Evolutionary conservation across 2,888 invertebrate species (phyloP).

Genomic region (Platycnemis pennipes): DNA sequence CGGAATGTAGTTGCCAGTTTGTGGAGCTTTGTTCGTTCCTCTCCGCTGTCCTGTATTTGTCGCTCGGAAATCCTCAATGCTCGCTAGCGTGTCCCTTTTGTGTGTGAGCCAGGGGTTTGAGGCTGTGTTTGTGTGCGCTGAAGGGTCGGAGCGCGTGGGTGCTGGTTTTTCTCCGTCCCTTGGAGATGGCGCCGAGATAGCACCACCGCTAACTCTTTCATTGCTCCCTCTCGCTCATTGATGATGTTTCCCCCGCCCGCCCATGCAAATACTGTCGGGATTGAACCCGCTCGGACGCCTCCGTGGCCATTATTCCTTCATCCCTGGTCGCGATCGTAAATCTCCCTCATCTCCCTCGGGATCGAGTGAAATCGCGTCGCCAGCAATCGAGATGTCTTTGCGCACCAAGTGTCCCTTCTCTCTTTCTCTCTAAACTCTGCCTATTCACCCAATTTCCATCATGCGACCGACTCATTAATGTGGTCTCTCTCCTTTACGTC

Average conservation of each 20-base stretch:
- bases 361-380: not conserved
- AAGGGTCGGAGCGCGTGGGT: not conserved
- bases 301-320: not conserved
- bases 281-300: not conserved
- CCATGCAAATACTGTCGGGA: too few species aligned
- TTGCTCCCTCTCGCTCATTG: not conserved
- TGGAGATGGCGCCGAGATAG: not conserved
- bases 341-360: not conserved
- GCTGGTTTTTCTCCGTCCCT: not conserved
- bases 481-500: not conserved
- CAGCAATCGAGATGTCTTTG: too few species aligned
- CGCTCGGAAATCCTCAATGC: not conserved
- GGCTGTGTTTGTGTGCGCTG: not conserved
- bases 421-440: too few species aligned
- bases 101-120: too few species aligned
- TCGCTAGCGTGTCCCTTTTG: too few species aligned
- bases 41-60: not conserved
- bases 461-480: not conserved
- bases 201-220: not conserved
- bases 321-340: not conserved
- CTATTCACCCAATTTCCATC: too few species aligned
- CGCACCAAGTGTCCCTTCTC: too few species aligned
- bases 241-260: too few species aligned
- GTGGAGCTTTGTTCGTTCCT: too few species aligned
- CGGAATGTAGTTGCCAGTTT: too few species aligned